These are phyloP conservation scores for Rana temporaria DNA, from an alignment of 2,113 vertebrate species.

Conservation along the genomic window DNA sequence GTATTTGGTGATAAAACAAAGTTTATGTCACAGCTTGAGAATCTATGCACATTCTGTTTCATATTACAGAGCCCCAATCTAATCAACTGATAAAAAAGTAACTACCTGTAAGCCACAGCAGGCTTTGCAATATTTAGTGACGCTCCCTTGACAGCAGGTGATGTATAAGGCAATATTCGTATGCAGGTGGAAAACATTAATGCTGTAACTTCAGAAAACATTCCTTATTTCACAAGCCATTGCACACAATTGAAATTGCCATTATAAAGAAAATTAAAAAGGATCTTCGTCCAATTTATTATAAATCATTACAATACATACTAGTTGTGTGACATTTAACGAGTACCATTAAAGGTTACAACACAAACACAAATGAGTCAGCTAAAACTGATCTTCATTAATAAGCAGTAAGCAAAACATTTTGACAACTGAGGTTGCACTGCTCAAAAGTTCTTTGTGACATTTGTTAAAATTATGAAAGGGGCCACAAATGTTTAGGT, in stretches of 20 bases:
- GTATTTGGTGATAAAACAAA: conserved; percentile 50
- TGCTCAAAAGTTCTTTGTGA: background rate
- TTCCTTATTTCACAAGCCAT: conserved; percentile 43
- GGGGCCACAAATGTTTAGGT: no score
- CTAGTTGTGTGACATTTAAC: conserved; percentile 32
- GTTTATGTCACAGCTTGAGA: conserved; percentile 49
- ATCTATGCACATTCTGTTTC: conserved; percentile 31
- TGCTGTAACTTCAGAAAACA: conserved; percentile 37
- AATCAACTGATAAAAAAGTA: conserved; percentile 57
- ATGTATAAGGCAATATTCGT: conserved; percentile 54
- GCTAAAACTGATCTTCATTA: background rate
- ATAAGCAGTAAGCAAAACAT: background rate
- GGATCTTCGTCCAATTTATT: conserved; percentile 13
- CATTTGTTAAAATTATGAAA: background rate
- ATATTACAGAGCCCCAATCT: conserved; percentile 52
- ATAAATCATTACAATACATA: conserved; percentile 23
- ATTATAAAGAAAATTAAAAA: conserved; percentile 18
- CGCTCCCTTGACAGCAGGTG: conserved; percentile 44
- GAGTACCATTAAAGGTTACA: background rate
- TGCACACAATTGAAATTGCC: conserved; percentile 32
- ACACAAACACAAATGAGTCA: background rate
- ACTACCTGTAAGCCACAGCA: conserved; percentile 49
- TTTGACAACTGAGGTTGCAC: background rate
- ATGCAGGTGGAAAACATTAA: conserved; percentile 52
- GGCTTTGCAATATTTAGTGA: conserved; percentile 47